Evolutionary conservation across 2,888 invertebrate genomes (phyloP), one percentile per base, ranked within the genome.

Genomic region (Prenolepis imparis): DNA sequence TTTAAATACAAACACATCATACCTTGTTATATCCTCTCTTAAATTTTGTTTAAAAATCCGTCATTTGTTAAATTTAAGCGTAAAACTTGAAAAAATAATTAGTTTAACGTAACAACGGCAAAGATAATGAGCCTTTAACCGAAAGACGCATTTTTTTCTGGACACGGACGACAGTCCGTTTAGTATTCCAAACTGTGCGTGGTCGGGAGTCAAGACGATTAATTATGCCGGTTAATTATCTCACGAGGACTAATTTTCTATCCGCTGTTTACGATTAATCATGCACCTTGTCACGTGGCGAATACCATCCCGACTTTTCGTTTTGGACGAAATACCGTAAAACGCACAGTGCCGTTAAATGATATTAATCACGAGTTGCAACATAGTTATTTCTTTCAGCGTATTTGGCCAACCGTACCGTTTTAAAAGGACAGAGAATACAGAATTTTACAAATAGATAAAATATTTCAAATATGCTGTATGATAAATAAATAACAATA

Each of bases 211-310:
- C 85, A 87, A 86, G 90, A 93, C 91, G 90, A 93, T 94, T 94
- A 93, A 94, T 93, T 92, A 91, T 90, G 88, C 86, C 81, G 86
- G 90, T 91, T 92, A 93, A 94, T 94, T 93, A 93, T 92, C 91
- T 92, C 91, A 91, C 90, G 89, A 91, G 89, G 92, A 92, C 91
- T 92, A 93, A 93, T 94, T 94, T 93, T 91, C 92, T 90, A 89
- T 91, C 88, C 90, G 85, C 90, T 88, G 88, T 92, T 91, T 89
- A 84, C 90, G 89, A 92, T 92, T 93, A 92, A 92, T 93, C 91
- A 91, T 88, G 87, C 84, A 87, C 84, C 90, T 90, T 87, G 86
- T 86, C 87, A 88, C 90, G 81, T 88, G 87, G 85, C 88, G 89
- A 90, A 89, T 90, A 83, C 87, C 84, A 68, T 57, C 59, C 84